Evolutionary conservation across 30 jellyfish, hydroid and myxozoan species (phyloP), one percentile per base, ranked within the genome.

Genomic region (Turritopsis dohrnii): DNA sequence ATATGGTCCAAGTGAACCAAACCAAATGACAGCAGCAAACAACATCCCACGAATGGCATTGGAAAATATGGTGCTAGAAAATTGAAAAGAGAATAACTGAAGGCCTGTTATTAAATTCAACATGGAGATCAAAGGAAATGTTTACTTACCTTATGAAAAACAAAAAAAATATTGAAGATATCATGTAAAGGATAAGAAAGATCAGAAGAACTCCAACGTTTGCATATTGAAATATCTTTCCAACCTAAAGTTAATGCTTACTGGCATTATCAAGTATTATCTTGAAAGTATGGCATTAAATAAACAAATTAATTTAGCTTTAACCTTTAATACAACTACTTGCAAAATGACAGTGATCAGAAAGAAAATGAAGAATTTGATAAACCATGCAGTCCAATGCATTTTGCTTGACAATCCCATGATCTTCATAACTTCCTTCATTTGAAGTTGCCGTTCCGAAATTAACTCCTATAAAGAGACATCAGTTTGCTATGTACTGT

Each of bases 391-490:
- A 1, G 85, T 84, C 99, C 99, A 94, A 28, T 94, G 99, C 27
- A 94, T 74, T 97, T 97, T 88, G 73, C 88, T 94, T 16, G 96
- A 84, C 24, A 94, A 84, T 26, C 99, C 99, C 99, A 94, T 94
- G 97, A 94, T 94, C 74, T 94, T 94, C 99, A 94, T 94, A 0
- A 96, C 84, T 76, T 94, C 99, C 80, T 89, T 94, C 82, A 94
- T 76, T 52, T 96, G 96, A 28, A 4, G 60, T 31, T 94, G 94
- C 89, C 89, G 89, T 84, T 94, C 99, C 21, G 96, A 96, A 5
- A 94, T 96, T 41, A 94, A 88, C 85, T 94, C 99, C 99, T 94
- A 29, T n/a, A n/a, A n/a, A n/a, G n/a, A n/a, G n/a, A n/a, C n/a
- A n/a, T n/a, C n/a, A n/a, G n/a, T n/a, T n/a, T n/a, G n/a, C n/a